Evolutionary conservation across 2,888 invertebrate species (phyloP).

Genomic region (Caenorhabditis afra): DNA sequence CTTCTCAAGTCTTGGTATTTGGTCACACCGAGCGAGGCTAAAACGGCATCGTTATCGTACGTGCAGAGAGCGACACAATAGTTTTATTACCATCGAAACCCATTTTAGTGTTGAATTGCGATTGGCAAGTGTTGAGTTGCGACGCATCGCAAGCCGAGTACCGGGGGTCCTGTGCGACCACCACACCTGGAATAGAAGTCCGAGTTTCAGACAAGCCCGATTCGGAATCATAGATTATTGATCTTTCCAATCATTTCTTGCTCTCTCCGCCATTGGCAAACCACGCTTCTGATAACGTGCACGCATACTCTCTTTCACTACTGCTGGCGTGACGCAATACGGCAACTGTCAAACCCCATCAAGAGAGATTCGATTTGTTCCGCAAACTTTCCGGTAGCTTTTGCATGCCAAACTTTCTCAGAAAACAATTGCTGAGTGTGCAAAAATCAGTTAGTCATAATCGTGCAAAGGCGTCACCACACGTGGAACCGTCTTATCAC

Average conservation of each 20-base stretch:
- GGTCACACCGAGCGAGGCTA: slow-evolving; percentile 61
- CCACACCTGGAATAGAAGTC: slow-evolving; percentile 29
- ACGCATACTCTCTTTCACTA: neutral
- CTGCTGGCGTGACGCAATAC: slow-evolving; percentile 22
- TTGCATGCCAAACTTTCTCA: neutral
- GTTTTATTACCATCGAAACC: slow-evolving; percentile 64
- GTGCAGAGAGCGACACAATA: slow-evolving; percentile 7
- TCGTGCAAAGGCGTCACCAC: slow-evolving; percentile 41
- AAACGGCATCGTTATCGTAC: slow-evolving; percentile 34
- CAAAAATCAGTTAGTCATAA: slow-evolving; percentile 49
- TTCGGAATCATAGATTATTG: neutral
- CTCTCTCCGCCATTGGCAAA: neutral
- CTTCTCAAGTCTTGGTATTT: slow-evolving; percentile 54
- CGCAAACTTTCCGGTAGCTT: neutral
- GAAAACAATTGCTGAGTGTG: slow-evolving; percentile 13
- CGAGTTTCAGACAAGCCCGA: neutral
- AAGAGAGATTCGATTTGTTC: slow-evolving; percentile 3
- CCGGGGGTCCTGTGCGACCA: slow-evolving; percentile 47
- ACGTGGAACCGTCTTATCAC: slow-evolving; percentile 48
- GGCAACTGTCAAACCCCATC: neutral
- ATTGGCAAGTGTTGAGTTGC: slow-evolving; percentile 63
- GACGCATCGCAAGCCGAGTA: slow-evolving; percentile 50
- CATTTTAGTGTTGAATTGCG: slow-evolving; percentile 64
- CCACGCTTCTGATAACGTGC: slow-evolving; percentile 8
- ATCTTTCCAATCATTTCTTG: neutral